Percentiles rank a stretch among this genome's conserved stretches.
Conservation (phyloP, 2,113 vertebrate species). For the Illadopsis cleaveri region DNA sequence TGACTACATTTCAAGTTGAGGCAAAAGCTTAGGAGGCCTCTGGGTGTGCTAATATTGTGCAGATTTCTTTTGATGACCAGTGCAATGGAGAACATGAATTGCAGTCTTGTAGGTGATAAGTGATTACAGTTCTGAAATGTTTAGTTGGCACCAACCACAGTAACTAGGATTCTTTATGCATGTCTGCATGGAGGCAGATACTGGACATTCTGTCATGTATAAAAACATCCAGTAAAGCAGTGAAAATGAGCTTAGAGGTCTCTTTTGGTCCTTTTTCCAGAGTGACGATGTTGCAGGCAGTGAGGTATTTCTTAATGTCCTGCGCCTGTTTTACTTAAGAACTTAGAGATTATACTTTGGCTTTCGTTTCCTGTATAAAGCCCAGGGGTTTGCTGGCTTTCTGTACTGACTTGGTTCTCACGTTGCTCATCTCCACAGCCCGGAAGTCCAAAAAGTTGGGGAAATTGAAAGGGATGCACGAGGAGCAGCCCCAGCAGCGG, state of each 20-base stretch:
- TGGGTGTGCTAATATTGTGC: neutral
- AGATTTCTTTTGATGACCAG: neutral
- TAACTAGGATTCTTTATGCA: neutral
- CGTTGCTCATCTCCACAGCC: slow-evolving; percentile 71
- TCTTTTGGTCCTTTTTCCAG: neutral
- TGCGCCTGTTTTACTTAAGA: neutral
- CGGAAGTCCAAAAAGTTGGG: slow-evolving; percentile 98
- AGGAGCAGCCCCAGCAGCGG: slow-evolving; percentile 79
- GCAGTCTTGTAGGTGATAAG: neutral
- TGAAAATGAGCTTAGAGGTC: neutral
- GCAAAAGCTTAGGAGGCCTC: neutral
- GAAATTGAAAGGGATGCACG: slow-evolving; percentile 91
- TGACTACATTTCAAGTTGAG: neutral
- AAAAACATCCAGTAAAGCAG: neutral
- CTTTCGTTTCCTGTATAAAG: neutral
- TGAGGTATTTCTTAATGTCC: neutral
- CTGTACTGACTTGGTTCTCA: neutral
- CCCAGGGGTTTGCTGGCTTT: neutral
- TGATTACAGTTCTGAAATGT: neutral
- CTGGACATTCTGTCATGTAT: neutral
- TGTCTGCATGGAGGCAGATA: neutral
- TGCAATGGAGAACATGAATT: neutral
- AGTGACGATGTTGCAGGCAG: neutral
- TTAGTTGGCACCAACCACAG: rapidly evolving
- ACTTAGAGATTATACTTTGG: neutral